A percentile compares a stretch with the other conserved stretches of the same genome.
These are phyloP conservation scores for Synanceia verrucosa DNA, from an alignment of 2,797 vertebrate species.

Conservation along the genomic window DNA sequence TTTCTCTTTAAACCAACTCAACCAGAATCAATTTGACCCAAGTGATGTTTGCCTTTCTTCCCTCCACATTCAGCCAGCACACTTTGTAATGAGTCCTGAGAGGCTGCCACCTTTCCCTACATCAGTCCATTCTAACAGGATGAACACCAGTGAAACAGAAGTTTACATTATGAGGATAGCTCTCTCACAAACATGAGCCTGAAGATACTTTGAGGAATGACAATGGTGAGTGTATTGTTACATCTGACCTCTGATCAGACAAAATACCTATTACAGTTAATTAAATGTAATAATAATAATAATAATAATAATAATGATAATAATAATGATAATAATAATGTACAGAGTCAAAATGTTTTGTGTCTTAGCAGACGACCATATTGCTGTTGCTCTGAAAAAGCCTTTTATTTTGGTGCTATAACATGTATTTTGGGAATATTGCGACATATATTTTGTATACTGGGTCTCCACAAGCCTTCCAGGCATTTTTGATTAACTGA, in stretches of 20 bases:
- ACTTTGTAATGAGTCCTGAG: constrained; percentile 49
- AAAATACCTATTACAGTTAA: neutral
- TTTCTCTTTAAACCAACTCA: constrained; percentile 75
- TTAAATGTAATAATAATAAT: no score
- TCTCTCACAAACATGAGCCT: constrained; percentile 10
- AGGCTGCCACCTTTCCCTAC: constrained; percentile 37
- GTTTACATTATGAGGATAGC: constrained; percentile 9
- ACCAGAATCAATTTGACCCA: constrained; percentile 69
- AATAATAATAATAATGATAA: no score
- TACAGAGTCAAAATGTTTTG: neutral
- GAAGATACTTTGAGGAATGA: constrained; percentile 41
- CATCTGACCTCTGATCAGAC: neutral
- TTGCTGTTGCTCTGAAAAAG: neutral
- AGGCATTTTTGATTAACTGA: neutral
- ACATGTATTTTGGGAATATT: neutral
- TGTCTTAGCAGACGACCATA: neutral
- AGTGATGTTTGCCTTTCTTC: constrained; percentile 73
- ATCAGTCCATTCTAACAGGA: constrained; percentile 34
- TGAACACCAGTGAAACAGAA: constrained; percentile 21
- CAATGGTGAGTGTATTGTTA: constrained; percentile 60
- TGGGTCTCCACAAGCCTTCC: neutral
- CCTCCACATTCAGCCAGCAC: constrained; percentile 44
- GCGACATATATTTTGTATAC: neutral
- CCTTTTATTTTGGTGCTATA: neutral
- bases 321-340: no score